These are phyloP conservation scores for Craniophora ligustri DNA, from an alignment of 2,888 invertebrate species.

Conservation along the genomic window DNA sequence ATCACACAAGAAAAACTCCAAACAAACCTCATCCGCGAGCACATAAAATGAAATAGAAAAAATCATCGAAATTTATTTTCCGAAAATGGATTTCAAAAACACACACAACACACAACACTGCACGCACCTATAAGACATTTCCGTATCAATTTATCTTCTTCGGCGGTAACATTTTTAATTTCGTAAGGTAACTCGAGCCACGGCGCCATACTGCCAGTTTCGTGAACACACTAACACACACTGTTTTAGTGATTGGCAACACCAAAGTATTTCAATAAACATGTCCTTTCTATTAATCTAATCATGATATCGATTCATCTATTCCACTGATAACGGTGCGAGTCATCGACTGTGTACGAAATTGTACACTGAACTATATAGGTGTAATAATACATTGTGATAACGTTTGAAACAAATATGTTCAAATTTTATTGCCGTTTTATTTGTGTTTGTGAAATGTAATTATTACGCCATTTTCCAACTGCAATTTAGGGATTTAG, in stretches of 20 bases:
- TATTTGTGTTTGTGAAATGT: background rate
- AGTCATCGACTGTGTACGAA: slow-evolving; percentile 17
- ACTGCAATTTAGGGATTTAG: background rate
- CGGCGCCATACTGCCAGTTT: slow-evolving; percentile 70
- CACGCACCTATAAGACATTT: slow-evolving; percentile 80
- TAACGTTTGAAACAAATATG: background rate
- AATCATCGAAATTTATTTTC: background rate
- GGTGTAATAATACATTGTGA: background rate
- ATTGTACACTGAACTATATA: slow-evolving; percentile 11
- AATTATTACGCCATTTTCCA: background rate
- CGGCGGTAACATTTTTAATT: slow-evolving; percentile 70
- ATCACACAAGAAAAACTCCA: background rate
- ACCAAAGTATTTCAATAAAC: slow-evolving; percentile 64
- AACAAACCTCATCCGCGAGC: slow-evolving; percentile 11
- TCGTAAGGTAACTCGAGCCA: slow-evolving; percentile 75
- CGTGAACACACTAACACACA: slow-evolving; percentile 29
- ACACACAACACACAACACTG: slow-evolving; percentile 55
- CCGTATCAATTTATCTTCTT: slow-evolving; percentile 78
- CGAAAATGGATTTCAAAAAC: slow-evolving; percentile 20
- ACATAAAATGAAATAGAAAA: background rate
- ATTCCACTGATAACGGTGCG: slow-evolving; percentile 34
- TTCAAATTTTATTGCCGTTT: background rate
- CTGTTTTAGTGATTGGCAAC: slow-evolving; percentile 54
- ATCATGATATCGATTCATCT: slow-evolving; percentile 69
- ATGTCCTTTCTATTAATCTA: slow-evolving; percentile 59